phyloP scores from a whole-genome alignment of 2,888 invertebrate genomes.

The Plebejus melissa region DNA sequence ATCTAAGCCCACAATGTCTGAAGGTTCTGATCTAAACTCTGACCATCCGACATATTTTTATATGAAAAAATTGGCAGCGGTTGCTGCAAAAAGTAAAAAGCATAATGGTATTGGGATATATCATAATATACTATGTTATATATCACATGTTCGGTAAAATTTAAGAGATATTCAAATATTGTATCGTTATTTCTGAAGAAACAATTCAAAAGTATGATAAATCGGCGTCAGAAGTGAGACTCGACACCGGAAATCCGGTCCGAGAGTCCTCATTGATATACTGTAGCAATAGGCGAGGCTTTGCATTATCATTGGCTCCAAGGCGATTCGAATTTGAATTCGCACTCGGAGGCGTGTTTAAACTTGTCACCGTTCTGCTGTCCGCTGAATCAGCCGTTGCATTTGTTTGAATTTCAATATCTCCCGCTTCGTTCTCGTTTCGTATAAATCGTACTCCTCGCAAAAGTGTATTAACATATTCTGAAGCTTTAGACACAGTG shows the following conservation, averaged over 20 bases:
- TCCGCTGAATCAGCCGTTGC: conserved; percentile 23
- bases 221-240: conserved; percentile 21
- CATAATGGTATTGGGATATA: not conserved
- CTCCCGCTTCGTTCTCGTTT: not conserved
- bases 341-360: conserved; percentile 27
- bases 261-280: conserved; percentile 49
- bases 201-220: not conserved
- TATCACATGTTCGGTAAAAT: not conserved
- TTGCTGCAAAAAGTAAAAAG: not conserved
- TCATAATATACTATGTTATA: not conserved
- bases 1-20: too few relatives aligned
- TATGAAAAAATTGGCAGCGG: too few relatives aligned
- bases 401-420: conserved; percentile 22
- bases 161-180: not conserved
- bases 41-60: too few relatives aligned
- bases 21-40: too few relatives aligned
- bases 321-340: conserved; percentile 54
- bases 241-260: conserved; percentile 38
- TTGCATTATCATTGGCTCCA: conserved; percentile 49
- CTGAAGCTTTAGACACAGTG: not conserved
- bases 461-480: conserved; percentile 19
- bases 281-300: conserved; percentile 46
- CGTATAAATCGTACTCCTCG: not conserved
- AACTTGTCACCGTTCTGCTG: conserved; percentile 22
- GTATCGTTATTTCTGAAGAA: not conserved